Conservation (phyloP, 53 echinoderm and acorn worm species). For the Henricia sp. region DNA sequence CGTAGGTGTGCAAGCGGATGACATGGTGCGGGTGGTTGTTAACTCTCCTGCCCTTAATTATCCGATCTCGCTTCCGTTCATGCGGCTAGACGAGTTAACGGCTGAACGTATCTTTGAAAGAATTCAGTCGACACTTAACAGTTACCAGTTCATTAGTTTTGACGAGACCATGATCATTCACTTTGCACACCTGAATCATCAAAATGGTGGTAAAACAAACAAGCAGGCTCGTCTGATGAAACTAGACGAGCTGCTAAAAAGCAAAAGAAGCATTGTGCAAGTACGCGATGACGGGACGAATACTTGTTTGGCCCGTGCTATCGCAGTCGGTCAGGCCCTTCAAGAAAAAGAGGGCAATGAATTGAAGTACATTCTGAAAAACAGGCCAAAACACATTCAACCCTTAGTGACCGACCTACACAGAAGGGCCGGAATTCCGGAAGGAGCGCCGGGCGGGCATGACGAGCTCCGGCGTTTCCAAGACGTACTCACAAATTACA, state of each 20-base stretch:
- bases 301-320: not conserved
- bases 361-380: not conserved
- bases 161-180: slow-evolving; percentile 26
- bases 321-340: not conserved
- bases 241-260: not conserved
- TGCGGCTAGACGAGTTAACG: slow-evolving; percentile 5
- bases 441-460: not conserved
- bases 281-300: not conserved
- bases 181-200: not conserved
- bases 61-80: slow-evolving; percentile 16
- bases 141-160: slow-evolving; percentile 29
- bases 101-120: not conserved
- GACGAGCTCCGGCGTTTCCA: not conserved
- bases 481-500: not conserved
- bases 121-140: slow-evolving; percentile 1
- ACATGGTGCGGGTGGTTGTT: slow-evolving; percentile 23
- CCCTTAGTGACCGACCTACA: not conserved
- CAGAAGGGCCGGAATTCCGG: not conserved
- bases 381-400: not conserved
- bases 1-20: not conserved
- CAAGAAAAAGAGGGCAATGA: too few species aligned
- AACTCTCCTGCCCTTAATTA: slow-evolving; percentile 16
- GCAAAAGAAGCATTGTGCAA: not conserved
- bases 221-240: not conserved
- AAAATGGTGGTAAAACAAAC: not conserved